These are phyloP conservation scores for Agapornis roseicollis DNA, from an alignment of 2,113 vertebrate genomes.

Conservation along the genomic window DNA sequence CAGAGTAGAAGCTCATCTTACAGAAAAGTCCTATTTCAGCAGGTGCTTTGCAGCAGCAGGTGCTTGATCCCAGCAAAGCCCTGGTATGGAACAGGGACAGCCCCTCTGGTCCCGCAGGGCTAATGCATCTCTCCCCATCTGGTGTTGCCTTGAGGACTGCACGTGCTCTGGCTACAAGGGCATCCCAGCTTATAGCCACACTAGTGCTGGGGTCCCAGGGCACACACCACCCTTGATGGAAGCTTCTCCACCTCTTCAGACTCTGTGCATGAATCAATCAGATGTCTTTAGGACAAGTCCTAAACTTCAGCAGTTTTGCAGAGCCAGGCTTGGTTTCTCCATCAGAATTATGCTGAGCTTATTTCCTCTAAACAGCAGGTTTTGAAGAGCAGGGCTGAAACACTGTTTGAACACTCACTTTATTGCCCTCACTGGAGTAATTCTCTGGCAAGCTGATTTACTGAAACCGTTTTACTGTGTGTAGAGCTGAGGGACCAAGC, in stretches of 20 bases:
- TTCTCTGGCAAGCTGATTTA: conserved; percentile 2
- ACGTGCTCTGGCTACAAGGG: neutral
- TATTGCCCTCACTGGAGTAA: neutral
- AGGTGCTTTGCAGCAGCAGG: neutral
- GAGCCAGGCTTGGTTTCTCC: neutral
- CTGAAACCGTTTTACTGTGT: neutral
- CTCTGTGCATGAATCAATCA: neutral
- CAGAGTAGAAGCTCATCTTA: neutral
- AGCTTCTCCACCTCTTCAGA: neutral
- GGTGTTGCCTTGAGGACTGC: neutral
- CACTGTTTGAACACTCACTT: neutral
- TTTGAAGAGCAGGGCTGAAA: neutral
- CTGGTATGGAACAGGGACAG: neutral
- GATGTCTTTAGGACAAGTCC: neutral
- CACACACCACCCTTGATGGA: neutral
- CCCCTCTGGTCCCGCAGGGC: neutral
- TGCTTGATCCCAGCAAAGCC: neutral
- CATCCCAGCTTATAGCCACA: neutral
- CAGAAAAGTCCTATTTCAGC: neutral
- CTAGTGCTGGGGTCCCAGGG: neutral
- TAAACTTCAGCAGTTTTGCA: neutral
- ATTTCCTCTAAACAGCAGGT: neutral
- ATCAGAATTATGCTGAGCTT: neutral
- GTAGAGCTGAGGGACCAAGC: neutral
- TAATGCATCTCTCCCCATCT: neutral